These are phyloP conservation scores for Acipenser oxyrinchus DNA, from an alignment of 2,797 vertebrate genomes.

Conservation along the genomic window DNA sequence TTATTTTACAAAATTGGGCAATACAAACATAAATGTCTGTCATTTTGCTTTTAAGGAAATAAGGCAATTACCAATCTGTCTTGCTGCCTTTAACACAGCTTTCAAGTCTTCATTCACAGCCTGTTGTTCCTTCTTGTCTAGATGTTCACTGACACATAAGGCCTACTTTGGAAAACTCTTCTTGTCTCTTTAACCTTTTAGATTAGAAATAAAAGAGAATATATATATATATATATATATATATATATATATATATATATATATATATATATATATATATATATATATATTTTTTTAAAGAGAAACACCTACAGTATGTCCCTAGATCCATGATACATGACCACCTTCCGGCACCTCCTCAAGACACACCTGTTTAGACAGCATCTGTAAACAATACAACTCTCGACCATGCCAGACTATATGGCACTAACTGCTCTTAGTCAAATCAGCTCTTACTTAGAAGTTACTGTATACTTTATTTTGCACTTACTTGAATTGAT, in stretches of 20 bases:
- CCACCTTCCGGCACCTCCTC: too few species aligned
- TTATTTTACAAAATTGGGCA: too few species aligned
- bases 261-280: background rate
- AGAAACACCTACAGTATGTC: too few species aligned
- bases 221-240: background rate
- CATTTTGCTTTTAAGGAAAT: background rate
- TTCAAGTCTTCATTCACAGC: conserved; percentile 73
- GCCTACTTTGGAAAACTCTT: conserved; percentile 68
- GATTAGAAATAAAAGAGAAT: conserved; percentile 48
- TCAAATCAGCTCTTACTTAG: too few species aligned
- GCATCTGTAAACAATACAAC: too few species aligned
- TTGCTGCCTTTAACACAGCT: conserved; percentile 78
- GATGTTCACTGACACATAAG: conserved; percentile 77
- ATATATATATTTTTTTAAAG: background rate
- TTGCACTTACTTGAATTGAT: too few species aligned
- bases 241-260: background rate
- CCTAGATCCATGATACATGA: too few species aligned
- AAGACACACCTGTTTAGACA: too few species aligned
- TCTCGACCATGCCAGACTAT: too few species aligned
- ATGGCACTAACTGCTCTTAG: too few species aligned
- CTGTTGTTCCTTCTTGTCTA: conserved; percentile 69
- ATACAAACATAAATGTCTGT: too few species aligned
- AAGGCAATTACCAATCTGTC: conserved; percentile 76
- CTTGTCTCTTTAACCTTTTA: conserved; percentile 77
- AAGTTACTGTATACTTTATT: too few species aligned